These are phyloP conservation scores for Catagonus wagneri DNA, from an alignment of 2,113 vertebrate genomes.

Conservation along the genomic window DNA sequence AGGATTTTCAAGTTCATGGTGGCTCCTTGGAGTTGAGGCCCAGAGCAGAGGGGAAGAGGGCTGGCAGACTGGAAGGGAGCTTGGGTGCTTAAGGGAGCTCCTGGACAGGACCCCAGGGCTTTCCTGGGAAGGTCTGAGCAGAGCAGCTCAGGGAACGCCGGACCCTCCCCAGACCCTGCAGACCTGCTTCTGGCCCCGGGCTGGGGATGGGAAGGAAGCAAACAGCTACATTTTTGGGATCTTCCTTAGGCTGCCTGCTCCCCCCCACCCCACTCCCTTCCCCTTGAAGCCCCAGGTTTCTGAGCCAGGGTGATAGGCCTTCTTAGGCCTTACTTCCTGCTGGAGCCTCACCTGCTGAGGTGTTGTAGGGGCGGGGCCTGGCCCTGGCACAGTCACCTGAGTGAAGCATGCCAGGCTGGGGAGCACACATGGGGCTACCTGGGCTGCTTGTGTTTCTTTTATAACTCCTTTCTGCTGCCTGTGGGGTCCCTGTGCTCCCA, in stretches of 20 bases:
- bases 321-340: constrained; percentile 64
- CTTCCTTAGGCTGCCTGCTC: background rate
- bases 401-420: background rate
- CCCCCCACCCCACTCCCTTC: background rate
- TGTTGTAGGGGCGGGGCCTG: constrained; percentile 58
- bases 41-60: background rate
- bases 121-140: background rate
- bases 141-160: background rate
- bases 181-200: background rate
- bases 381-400: constrained; percentile 43
- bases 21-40: constrained; percentile 58
- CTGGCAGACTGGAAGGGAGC: constrained; percentile 38
- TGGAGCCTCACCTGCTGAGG: constrained; percentile 54
- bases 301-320: background rate
- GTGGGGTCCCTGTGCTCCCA: background rate
- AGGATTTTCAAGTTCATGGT: constrained; percentile 83
- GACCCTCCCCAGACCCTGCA: background rate
- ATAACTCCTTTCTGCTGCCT: background rate
- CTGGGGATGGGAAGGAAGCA: background rate
- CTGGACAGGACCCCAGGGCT: background rate
- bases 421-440: constrained; percentile 12
- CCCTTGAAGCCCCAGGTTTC: background rate
- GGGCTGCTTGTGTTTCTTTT: constrained; percentile 28
- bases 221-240: background rate
- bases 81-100: constrained; percentile 22